phyloP scores from a whole-genome alignment of 2,113 vertebrate species.

The Neogobius melanostomus region DNA sequence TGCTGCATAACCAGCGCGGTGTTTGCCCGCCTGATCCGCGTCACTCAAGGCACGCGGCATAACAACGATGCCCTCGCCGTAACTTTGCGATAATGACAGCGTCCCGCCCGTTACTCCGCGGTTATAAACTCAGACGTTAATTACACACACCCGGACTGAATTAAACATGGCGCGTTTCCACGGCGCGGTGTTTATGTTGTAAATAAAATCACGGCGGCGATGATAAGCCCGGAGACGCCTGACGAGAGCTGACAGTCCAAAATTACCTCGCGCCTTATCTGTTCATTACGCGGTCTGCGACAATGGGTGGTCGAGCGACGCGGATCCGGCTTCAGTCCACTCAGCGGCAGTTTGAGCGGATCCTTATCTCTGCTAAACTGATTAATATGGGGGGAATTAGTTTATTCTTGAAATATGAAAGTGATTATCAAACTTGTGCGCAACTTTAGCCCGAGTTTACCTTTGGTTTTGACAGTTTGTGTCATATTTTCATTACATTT shows the following conservation, averaged over 20 bases:
- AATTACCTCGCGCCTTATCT: slow-evolving; percentile 69
- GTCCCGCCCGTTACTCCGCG: slow-evolving; percentile 42
- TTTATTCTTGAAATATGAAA: background rate
- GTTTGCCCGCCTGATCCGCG: background rate
- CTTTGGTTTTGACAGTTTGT: too few relatives aligned
- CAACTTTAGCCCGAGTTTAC: too few relatives aligned
- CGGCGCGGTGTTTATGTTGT: slow-evolving; percentile 46
- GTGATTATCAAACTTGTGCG: background rate
- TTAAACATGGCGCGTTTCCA: slow-evolving; percentile 26
- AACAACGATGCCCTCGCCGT: background rate
- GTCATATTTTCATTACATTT: too few relatives aligned
- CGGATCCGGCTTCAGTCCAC: slow-evolving; percentile 37
- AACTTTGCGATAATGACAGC: background rate
- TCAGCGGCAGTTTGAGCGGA: slow-evolving; percentile 53
- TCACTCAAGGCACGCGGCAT: background rate
- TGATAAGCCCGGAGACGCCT: slow-evolving; percentile 56
- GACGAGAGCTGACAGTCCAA: slow-evolving; percentile 57
- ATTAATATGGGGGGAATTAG: background rate
- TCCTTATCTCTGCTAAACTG: slow-evolving; percentile 44
- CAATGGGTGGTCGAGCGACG: slow-evolving; percentile 28
- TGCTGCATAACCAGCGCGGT: slow-evolving; percentile 37
- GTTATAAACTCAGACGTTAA: slow-evolving; percentile 59
- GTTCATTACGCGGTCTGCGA: slow-evolving; percentile 57
- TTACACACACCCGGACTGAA: slow-evolving; percentile 54
- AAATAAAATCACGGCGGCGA: slow-evolving; percentile 49